These are phyloP conservation scores for Procambarus clarkii DNA, from an alignment of 1,140 invertebrate species.

Conservation along the genomic window DNA sequence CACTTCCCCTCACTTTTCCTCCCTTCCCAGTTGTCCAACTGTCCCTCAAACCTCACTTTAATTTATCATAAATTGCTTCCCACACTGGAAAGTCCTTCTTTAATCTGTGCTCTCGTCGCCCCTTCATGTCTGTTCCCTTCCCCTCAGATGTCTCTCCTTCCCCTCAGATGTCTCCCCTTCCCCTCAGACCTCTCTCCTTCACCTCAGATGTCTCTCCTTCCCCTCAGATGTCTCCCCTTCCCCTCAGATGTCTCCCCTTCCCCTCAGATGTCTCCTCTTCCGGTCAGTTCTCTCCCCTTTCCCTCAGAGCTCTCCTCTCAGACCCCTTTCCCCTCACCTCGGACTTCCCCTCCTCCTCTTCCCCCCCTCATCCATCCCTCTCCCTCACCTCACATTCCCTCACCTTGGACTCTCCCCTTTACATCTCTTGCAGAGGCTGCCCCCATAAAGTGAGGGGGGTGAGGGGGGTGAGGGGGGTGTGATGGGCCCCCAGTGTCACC, in stretches of 20 bases:
- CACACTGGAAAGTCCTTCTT: neutral
- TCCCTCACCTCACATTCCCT: constrained; percentile 6
- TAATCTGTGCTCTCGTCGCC: neutral
- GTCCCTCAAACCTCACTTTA: too few species aligned
- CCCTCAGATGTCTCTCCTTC: too few species aligned
- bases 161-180: too few species aligned
- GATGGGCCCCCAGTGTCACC: constrained; percentile 21
- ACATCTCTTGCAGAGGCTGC: neutral
- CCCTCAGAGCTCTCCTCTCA: too few species aligned
- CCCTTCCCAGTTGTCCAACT: too few species aligned
- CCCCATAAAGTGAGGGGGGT: neutral
- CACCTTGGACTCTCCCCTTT: constrained; percentile 21
- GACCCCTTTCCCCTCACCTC: neutral
- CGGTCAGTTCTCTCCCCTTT: too few species aligned
- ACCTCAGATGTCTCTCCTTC: too few species aligned
- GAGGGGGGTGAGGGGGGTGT: neutral
- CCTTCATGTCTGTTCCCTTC: neutral
- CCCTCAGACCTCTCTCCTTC: too few species aligned
- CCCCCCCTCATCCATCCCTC: neutral
- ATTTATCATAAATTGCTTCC: neutral
- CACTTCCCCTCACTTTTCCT: neutral
- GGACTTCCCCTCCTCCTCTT: constrained; percentile 1
- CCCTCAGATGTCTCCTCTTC: too few species aligned
- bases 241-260: too few species aligned
- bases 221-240: too few species aligned